These are phyloP conservation scores for Drosophila leontia DNA, from an alignment of 1,140 invertebrate genomes.

Conservation along the genomic window DNA sequence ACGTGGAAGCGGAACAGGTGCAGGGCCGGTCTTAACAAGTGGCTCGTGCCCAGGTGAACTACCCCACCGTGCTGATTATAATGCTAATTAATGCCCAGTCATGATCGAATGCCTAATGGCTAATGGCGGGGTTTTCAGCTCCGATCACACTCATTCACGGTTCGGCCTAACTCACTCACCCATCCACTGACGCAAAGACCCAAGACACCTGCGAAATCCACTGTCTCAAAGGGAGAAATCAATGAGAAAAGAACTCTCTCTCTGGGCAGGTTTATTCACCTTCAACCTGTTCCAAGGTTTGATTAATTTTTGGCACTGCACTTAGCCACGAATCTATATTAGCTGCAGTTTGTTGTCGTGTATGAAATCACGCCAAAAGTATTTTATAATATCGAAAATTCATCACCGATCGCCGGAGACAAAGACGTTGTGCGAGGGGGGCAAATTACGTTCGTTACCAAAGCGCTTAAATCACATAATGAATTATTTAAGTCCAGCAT, in stretches of 20 bases:
- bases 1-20: constrained; percentile 45
- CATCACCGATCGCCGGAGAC: constrained; percentile 45
- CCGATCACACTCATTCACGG: constrained; percentile 49
- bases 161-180: constrained; percentile 31
- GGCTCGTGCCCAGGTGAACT: constrained; percentile 79
- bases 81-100: constrained; percentile 72
- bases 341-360: constrained; percentile 17
- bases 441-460: constrained; percentile 54
- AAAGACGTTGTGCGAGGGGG: constrained; percentile 24
- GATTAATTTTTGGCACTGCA: constrained; percentile 41
- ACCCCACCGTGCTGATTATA: constrained; percentile 67
- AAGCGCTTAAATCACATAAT: constrained; percentile 70
- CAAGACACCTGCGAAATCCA: constrained; percentile 48
- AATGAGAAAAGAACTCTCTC: constrained; percentile 24
- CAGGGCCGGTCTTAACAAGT: constrained; percentile 68
- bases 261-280: constrained; percentile 23
- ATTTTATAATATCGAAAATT: constrained; percentile 65
- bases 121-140: constrained; percentile 35
- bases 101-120: constrained; percentile 24
- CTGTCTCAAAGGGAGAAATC: background rate
- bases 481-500: constrained; percentile 74
- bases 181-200: constrained; percentile 36
- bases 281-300: constrained; percentile 28
- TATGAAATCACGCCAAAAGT: constrained; percentile 69
- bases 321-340: constrained; percentile 37